These are phyloP conservation scores for Protonibea diacanthus DNA, from an alignment of 2,797 vertebrate species.

Conservation along the genomic window DNA sequence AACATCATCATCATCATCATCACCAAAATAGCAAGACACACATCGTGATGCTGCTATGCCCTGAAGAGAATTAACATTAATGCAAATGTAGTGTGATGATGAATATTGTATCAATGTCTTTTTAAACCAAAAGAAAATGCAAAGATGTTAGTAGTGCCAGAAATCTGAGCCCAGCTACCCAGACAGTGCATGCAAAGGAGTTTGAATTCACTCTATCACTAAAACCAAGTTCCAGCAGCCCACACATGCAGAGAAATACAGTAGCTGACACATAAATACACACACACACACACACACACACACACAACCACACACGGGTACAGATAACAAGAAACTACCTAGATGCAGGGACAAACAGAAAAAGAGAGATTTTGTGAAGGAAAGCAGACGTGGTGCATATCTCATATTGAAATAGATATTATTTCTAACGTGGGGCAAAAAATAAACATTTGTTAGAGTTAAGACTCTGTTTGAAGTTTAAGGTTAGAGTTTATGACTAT, in stretches of 20 bases:
- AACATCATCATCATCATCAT: constrained; percentile 9
- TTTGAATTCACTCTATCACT: constrained; percentile 61
- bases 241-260: constrained; percentile 64
- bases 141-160: constrained; percentile 36
- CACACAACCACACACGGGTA: neutral
- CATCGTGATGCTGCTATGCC: constrained; percentile 7
- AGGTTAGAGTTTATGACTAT: neutral
- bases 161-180: constrained; percentile 50
- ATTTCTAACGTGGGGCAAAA: neutral
- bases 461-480: constrained; percentile 4
- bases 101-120: constrained; percentile 52
- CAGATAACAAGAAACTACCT: neutral
- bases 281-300: constrained; percentile 31
- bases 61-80: constrained; percentile 35
- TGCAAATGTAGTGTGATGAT: constrained; percentile 38
- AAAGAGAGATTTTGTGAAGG: constrained; percentile 4
- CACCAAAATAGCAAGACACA: constrained; percentile 21
- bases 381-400: neutral
- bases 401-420: neutral
- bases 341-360: constrained; percentile 13
- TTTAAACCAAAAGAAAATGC: constrained; percentile 57
- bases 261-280: constrained; percentile 34
- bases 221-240: constrained; percentile 61
- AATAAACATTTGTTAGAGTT: neutral
- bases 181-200: constrained; percentile 64